Percentiles rank a stretch among this genome's conserved stretches.
Evolutionary conservation across 92 coral and sea anemone species (phyloP).

Genomic region (Parazoanthus swiftii): DNA sequence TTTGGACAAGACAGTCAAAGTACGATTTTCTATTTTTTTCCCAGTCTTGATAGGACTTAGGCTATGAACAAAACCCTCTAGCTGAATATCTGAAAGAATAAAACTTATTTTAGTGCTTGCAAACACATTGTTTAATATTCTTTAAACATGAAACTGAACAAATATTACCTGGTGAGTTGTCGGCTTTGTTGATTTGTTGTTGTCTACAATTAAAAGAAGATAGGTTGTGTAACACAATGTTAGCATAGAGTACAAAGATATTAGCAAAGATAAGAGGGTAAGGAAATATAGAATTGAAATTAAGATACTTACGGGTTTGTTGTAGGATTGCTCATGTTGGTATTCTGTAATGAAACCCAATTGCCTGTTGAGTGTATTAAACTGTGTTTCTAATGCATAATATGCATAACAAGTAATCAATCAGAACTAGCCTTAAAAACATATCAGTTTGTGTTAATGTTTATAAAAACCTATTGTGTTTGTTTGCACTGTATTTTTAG

Average conservation of each 20-base stretch:
- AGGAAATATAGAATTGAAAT: slow-evolving; percentile 24
- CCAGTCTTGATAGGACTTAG: slow-evolving; percentile 36
- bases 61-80: slow-evolving; percentile 30
- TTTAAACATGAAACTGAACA: slow-evolving; percentile 14
- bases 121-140: slow-evolving; percentile 17
- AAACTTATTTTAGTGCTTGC: slow-evolving; percentile 22
- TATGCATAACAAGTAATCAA: too few relatives aligned
- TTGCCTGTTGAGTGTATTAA: too few relatives aligned
- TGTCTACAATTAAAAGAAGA: slow-evolving; percentile 20
- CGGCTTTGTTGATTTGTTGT: slow-evolving; percentile 26
- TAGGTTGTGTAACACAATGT: slow-evolving; percentile 10
- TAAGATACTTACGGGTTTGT: too few relatives aligned
- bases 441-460: too few relatives aligned
- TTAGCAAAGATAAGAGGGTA: slow-evolving; percentile 25
- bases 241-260: slow-evolving; percentile 29
- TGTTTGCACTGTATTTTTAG: too few relatives aligned
- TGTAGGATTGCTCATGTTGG: too few relatives aligned
- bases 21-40: background rate
- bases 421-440: too few relatives aligned
- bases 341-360: too few relatives aligned
- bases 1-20: slow-evolving; percentile 38
- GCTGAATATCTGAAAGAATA: slow-evolving; percentile 22
- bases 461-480: too few relatives aligned
- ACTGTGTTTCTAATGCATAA: too few relatives aligned
- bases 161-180: slow-evolving; percentile 14